Evolutionary conservation across 2,113 vertebrate genomes (phyloP), one percentile per base, ranked within the genome.

Genomic region (Panurus biarmicus): DNA sequence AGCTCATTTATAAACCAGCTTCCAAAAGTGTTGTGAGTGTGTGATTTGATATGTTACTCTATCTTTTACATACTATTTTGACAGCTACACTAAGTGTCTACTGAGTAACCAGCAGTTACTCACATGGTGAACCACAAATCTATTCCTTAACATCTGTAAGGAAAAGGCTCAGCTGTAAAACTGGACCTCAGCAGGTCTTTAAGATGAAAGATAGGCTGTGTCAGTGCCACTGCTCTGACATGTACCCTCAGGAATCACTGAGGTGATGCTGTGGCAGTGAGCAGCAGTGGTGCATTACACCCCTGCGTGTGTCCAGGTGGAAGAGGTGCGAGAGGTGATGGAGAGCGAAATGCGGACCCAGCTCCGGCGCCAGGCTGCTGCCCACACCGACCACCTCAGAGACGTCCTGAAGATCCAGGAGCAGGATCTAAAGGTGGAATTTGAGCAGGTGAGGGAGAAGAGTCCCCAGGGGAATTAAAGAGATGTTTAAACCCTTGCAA

Each of bases 341-440:
- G 99, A 99, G 96, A 98, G 70, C 0, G 99, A 99, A 91, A 99
- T 99, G 99, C 98, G 99, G 82, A 99, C 99, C 8, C 99, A 99
- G 98, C 98, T 99, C 3, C 98, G 99, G 45, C 98, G 99, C 15
- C 99, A 99, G 94, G 99, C 99, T 1, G 99, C 99, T 1, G 99
- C 99, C 48, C 99, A 99, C 97, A 98, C 98, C 0, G 99, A 99
- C 95, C 99, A 99, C 14, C 98, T 99, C 80, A 95, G 97, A 48
- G 99, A 99, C 0, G 98, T 99, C 11, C 98, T 99, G 1, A 98
- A 98, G 96, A 98, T 99, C 76, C 99, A 99, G 95, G 99, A 99
- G 62, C 98, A 98, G 94, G 99, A 99, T 56, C 95, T 99, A 3
- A 98, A 97, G 62, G 93, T 97, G 20, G 98, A 99, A 36, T 98